Evolutionary conservation across 2,888 invertebrate genomes (phyloP).

Genomic region (Pristionchus maxplancki): DNA sequence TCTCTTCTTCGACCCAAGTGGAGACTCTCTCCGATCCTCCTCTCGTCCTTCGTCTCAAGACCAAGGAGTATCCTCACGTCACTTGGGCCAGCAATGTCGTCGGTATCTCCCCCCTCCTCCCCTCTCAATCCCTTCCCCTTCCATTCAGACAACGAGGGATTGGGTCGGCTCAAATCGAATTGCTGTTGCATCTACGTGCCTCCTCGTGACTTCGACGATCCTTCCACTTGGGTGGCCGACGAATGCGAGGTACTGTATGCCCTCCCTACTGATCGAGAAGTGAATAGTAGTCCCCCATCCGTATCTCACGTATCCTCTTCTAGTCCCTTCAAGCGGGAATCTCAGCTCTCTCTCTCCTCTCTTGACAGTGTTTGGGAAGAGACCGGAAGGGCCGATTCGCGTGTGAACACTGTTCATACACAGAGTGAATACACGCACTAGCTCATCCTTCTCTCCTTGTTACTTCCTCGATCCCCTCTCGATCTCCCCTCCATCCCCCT

Average conservation of each 20-base stretch:
- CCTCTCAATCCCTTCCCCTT: neutral
- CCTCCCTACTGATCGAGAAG: neutral
- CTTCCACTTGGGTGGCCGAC: slow-evolving; percentile 72
- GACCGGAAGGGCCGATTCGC: slow-evolving; percentile 13
- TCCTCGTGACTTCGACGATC: slow-evolving; percentile 76
- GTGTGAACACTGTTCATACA: slow-evolving; percentile 49
- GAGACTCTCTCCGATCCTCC: slow-evolving; percentile 2
- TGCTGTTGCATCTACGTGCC: slow-evolving; percentile 78
- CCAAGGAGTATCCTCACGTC: slow-evolving; percentile 58
- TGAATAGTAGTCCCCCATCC: neutral
- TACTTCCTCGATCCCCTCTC: neutral
- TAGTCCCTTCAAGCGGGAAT: neutral
- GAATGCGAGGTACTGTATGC: slow-evolving; percentile 64
- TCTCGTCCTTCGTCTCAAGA: slow-evolving; percentile 46
- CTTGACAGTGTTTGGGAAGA: neutral
- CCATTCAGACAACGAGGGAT: slow-evolving; percentile 85
- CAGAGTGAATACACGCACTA: slow-evolving; percentile 1
- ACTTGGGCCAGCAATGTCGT: slow-evolving; percentile 67
- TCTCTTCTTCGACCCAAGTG: neutral
- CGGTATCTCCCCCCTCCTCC: slow-evolving; percentile 52
- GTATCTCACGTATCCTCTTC: slow-evolving; percentile 9
- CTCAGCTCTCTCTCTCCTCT: neutral
- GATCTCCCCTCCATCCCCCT: neutral
- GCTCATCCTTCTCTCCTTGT: slow-evolving; percentile 2
- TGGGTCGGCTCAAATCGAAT: slow-evolving; percentile 77